Percentiles rank a stretch among this genome's conserved stretches.
These are phyloP conservation scores for Apodemia zela DNA, from an alignment of 2,888 invertebrate genomes.

Conservation along the genomic window DNA sequence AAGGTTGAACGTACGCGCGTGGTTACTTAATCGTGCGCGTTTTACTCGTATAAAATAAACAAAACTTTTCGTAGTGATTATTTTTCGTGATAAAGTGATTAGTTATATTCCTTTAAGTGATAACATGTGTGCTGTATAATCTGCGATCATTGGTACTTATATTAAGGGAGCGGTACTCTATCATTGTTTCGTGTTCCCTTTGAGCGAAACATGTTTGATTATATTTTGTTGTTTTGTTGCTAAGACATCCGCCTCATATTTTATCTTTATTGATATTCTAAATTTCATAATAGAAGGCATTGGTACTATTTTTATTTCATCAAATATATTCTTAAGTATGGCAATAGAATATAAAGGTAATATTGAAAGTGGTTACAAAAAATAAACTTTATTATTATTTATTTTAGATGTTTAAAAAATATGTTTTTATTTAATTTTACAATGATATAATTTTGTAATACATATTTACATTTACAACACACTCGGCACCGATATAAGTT, in stretches of 20 bases:
- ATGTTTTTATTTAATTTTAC: not conserved
- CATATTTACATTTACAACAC: not conserved
- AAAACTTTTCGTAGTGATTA: constrained; percentile 47
- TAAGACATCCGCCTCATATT: constrained; percentile 64
- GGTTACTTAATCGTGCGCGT: constrained; percentile 41
- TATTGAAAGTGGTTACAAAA: too few relatives aligned
- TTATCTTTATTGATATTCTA: constrained; percentile 25
- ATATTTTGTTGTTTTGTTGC: constrained; percentile 72
- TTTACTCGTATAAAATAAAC: constrained; percentile 46
- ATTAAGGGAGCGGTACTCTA: constrained; percentile 41
- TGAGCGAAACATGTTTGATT: constrained; percentile 69
- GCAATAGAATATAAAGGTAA: too few relatives aligned
- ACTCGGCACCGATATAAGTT: not conserved
- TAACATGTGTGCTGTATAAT: constrained; percentile 45
- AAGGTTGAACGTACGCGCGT: constrained; percentile 56
- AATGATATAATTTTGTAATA: not conserved
- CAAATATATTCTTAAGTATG: too few relatives aligned
- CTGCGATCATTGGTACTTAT: constrained; percentile 53
- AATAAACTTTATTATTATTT: too few relatives aligned
- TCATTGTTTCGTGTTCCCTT: constrained; percentile 53
- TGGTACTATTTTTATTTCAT: not conserved
- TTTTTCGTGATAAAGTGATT: constrained; percentile 53
- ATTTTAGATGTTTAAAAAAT: not conserved
- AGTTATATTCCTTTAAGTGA: constrained; percentile 34
- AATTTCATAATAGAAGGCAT: constrained; percentile 25